phyloP scores from a whole-genome alignment of 2,888 invertebrate species.

The Stenodera caucasica region DNA sequence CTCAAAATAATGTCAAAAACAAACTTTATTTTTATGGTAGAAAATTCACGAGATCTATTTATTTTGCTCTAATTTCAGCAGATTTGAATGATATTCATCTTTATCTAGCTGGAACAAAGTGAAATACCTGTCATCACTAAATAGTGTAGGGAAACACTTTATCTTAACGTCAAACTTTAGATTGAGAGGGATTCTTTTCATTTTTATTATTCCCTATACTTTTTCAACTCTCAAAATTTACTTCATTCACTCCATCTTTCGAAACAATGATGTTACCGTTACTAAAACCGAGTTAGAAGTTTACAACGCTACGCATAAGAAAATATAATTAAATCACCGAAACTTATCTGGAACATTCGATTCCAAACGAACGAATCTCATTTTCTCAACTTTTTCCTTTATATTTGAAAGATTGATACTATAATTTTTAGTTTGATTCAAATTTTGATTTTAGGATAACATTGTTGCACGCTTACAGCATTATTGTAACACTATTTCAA shows the following conservation, averaged over 20 bases:
- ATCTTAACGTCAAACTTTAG: slow-evolving; percentile 49
- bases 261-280: slow-evolving; percentile 42
- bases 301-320: slow-evolving; percentile 34
- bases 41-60: no score
- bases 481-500: slow-evolving; percentile 11
- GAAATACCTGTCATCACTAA: slow-evolving; percentile 48
- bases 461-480: not conserved
- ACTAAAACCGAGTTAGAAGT: slow-evolving; percentile 44
- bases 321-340: slow-evolving; percentile 30
- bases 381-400: not conserved
- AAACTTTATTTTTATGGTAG: not conserved
- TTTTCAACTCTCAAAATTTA: slow-evolving; percentile 40
- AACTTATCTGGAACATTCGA: slow-evolving; percentile 16
- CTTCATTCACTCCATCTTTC: slow-evolving; percentile 39
- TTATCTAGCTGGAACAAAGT: slow-evolving; percentile 34
- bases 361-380: slow-evolving; percentile 14
- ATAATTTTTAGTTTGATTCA: not conserved
- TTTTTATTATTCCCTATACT: slow-evolving; percentile 22
- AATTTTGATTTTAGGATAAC: slow-evolving; percentile 17
- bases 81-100: slow-evolving; percentile 21
- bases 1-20: not conserved
- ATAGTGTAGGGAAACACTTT: slow-evolving; percentile 48
- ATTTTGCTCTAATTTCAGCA: not conserved
- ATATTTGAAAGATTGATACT: not conserved
- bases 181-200: slow-evolving; percentile 42